phyloP scores from a whole-genome alignment of 1,140 invertebrate genomes.

The Aphidius ervi region DNA sequence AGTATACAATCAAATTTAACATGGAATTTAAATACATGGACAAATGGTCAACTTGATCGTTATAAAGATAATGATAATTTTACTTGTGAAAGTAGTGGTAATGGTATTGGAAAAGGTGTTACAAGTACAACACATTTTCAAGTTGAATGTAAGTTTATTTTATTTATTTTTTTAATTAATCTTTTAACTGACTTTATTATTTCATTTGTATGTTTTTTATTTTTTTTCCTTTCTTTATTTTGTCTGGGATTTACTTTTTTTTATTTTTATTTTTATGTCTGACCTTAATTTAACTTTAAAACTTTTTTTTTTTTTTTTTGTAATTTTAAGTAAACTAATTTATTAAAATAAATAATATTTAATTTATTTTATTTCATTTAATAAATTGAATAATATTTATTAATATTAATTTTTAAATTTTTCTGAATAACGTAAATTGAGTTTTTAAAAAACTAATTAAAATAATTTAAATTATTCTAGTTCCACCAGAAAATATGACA shows the following conservation, averaged over 20 bases:
- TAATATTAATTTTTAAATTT: too few relatives aligned
- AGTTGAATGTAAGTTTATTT: constrained; percentile 76
- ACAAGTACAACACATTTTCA: constrained; percentile 76
- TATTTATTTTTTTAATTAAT: neutral
- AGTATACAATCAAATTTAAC: constrained; percentile 79
- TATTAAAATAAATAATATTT: too few relatives aligned
- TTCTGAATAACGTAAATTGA: too few relatives aligned
- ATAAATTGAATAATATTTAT: too few relatives aligned
- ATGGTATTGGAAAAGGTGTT: constrained; percentile 71
- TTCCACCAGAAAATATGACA: constrained; percentile 80
- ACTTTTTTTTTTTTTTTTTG: constrained; percentile 21
- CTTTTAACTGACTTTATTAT: neutral
- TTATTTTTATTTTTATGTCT: too few relatives aligned
- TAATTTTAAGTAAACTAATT: too few relatives aligned
- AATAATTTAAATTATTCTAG: constrained; percentile 51
- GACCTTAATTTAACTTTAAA: neutral
- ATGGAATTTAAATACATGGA: constrained; percentile 80
- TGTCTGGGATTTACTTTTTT: too few relatives aligned
- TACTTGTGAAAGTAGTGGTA: constrained; percentile 74
- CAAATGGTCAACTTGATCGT: constrained; percentile 70
- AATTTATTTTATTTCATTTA: too few relatives aligned
- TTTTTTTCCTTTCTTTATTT: too few relatives aligned
- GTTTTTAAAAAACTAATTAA: neutral
- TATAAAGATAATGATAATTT: constrained; percentile 76
- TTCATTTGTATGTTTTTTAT: too few relatives aligned